Conservation (phyloP, 2,888 invertebrate genomes). For the Ditylenchus weischeri region DNA sequence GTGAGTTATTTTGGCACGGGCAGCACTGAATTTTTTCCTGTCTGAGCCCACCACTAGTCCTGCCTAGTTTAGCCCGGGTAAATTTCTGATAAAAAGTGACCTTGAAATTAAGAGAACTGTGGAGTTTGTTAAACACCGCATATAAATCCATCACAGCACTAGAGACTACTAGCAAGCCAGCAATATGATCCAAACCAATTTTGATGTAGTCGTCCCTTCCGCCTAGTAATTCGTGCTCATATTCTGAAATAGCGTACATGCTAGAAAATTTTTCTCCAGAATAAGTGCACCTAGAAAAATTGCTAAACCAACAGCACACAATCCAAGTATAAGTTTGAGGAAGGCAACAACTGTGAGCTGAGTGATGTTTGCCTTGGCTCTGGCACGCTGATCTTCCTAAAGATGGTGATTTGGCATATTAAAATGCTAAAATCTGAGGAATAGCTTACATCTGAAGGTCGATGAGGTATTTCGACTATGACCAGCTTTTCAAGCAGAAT, state of each 20-base stretch:
- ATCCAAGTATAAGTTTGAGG: conserved; percentile 49
- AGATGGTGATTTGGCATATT: conserved; percentile 16
- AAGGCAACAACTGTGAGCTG: conserved; percentile 29
- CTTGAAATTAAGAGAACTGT: conserved; percentile 53
- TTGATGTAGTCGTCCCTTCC: conserved; percentile 53
- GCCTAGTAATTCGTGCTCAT: conserved; percentile 51
- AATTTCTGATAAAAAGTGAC: conserved; percentile 23
- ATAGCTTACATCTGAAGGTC: conserved; percentile 30
- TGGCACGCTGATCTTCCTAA: conserved; percentile 19
- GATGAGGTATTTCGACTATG: conserved; percentile 45
- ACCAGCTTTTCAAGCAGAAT: conserved; percentile 51
- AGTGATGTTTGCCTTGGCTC: conserved; percentile 19
- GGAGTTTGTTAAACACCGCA: conserved; percentile 43
- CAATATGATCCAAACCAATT: conserved; percentile 55
- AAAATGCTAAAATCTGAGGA: background rate
- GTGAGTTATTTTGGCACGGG: no score
- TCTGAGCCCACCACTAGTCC: no score
- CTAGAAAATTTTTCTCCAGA: background rate
- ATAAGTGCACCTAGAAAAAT: conserved; percentile 40
- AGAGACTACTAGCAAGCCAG: conserved; percentile 48
- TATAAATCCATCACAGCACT: conserved; percentile 51
- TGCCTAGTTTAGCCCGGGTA: no score
- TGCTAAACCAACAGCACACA: conserved; percentile 51
- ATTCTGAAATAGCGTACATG: conserved; percentile 34
- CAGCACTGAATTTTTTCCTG: no score